Conservation (phyloP, 2,113 vertebrate species). For the Anolis carolinensis region DNA sequence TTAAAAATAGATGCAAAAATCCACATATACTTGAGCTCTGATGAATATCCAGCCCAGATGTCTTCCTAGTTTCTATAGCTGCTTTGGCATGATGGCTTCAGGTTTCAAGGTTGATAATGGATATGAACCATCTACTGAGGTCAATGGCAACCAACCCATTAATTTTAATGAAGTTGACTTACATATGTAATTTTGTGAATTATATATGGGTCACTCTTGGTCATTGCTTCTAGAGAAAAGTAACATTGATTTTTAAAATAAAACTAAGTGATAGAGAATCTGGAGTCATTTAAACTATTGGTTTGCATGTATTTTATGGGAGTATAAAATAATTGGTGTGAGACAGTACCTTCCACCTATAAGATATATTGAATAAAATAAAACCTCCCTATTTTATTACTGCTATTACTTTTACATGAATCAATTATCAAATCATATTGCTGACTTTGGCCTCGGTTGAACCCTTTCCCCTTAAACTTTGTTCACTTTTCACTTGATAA, state of each 20-base stretch:
- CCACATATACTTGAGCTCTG: slow-evolving; percentile 73
- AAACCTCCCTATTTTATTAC: slow-evolving; percentile 37
- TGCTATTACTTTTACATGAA: slow-evolving; percentile 30
- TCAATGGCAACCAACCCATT: not conserved
- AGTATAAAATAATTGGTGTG: slow-evolving; percentile 24
- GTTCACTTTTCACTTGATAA: slow-evolving; percentile 15
- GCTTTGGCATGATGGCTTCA: slow-evolving; percentile 58
- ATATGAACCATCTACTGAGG: slow-evolving; percentile 11
- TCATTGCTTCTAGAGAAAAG: not conserved
- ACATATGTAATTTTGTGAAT: not conserved
- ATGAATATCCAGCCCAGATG: slow-evolving; percentile 37
- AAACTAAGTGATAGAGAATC: slow-evolving; percentile 1
- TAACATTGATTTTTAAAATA: slow-evolving; percentile 38
- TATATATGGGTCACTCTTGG: slow-evolving; percentile 16
- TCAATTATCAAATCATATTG: not conserved
- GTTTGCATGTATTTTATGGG: slow-evolving; percentile 42
- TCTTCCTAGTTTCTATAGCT: slow-evolving; percentile 63
- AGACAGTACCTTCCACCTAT: not conserved
- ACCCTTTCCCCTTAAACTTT: slow-evolving; percentile 33
- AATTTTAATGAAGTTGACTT: slow-evolving; percentile 19
- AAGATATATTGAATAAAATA: slow-evolving; percentile 4
- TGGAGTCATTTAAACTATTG: slow-evolving; percentile 46
- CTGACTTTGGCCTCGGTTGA: slow-evolving; percentile 21
- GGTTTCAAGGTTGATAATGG: slow-evolving; percentile 33
- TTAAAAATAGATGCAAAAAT: slow-evolving; percentile 81